Percentiles rank a stretch among this genome's conserved stretches.
phyloP scores from a whole-genome alignment of 2,113 vertebrate species.

The Atractosteus spatula region DNA sequence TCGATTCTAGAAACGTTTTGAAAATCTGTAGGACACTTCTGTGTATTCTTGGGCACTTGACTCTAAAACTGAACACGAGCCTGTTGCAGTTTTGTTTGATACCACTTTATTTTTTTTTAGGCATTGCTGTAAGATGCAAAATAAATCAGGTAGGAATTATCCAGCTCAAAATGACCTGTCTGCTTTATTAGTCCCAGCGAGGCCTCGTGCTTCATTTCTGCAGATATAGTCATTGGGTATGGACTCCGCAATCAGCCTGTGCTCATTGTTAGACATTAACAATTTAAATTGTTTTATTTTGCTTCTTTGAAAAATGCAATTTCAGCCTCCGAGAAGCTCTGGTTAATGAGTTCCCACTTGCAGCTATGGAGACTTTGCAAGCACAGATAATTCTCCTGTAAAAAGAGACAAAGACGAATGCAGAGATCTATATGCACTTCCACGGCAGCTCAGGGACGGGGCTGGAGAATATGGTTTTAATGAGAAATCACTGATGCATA shows the following conservation, averaged over 20 bases:
- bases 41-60: too few species aligned
- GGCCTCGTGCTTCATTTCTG: constrained; percentile 1
- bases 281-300: constrained; percentile 37
- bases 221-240: constrained; percentile 22
- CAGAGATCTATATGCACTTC: constrained; percentile 21
- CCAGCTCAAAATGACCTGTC: too few species aligned
- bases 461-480: constrained; percentile 34
- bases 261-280: constrained; percentile 36
- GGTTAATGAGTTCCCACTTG: constrained; percentile 39
- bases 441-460: constrained; percentile 15
- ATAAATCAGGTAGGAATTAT: not conserved
- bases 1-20: too few species aligned
- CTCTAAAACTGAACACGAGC: too few species aligned
- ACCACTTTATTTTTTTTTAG: too few species aligned
- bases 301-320: constrained; percentile 31
- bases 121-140: not conserved
- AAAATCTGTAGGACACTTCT: too few species aligned
- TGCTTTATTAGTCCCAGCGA: not conserved
- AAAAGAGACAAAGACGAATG: constrained; percentile 28
- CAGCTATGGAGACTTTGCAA: constrained; percentile 24
- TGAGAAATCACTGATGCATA: constrained; percentile 34
- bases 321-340: constrained; percentile 28
- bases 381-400: constrained; percentile 29
- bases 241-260: constrained; percentile 11
- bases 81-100: too few species aligned